Conservation (phyloP, 2,797 vertebrate species). For the Eulemur rubriventer region DNA sequence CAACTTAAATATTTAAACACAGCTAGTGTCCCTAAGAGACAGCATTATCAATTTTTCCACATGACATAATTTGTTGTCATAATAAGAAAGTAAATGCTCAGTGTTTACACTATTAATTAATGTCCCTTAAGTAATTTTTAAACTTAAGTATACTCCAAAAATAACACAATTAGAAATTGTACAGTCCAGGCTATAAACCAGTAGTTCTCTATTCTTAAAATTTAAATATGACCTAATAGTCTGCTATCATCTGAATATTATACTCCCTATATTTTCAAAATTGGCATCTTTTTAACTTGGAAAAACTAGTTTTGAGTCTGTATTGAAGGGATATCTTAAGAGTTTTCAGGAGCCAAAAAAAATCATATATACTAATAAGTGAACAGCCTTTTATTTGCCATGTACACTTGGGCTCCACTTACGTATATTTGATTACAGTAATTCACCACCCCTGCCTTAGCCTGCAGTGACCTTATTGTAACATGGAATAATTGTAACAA, state of each 20-base stretch:
- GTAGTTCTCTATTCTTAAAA: background rate
- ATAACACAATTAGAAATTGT: background rate
- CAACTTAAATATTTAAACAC: background rate
- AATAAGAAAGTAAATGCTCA: background rate
- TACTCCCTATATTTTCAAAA: background rate
- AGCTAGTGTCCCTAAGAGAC: background rate
- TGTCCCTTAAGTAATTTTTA: background rate
- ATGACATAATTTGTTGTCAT: background rate
- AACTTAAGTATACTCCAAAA: background rate
- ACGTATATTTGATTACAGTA: constrained; percentile 31
- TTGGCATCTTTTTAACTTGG: background rate
- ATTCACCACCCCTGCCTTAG: constrained; percentile 4
- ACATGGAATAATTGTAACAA: constrained; percentile 43
- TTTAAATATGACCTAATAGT: background rate
- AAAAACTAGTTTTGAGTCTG: background rate
- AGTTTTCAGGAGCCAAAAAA: background rate
- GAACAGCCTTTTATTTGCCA: background rate
- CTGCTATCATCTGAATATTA: background rate
- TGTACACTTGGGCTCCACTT: background rate
- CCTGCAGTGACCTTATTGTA: background rate
- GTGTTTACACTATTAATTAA: background rate
- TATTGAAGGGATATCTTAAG: background rate
- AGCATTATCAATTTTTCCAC: background rate
- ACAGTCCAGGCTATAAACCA: background rate
- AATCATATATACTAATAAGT: background rate